Percentiles rank a stretch among this genome's conserved stretches.
Conservation (phyloP, 2,113 vertebrate genomes). For the Accipiter virgatus region DNA sequence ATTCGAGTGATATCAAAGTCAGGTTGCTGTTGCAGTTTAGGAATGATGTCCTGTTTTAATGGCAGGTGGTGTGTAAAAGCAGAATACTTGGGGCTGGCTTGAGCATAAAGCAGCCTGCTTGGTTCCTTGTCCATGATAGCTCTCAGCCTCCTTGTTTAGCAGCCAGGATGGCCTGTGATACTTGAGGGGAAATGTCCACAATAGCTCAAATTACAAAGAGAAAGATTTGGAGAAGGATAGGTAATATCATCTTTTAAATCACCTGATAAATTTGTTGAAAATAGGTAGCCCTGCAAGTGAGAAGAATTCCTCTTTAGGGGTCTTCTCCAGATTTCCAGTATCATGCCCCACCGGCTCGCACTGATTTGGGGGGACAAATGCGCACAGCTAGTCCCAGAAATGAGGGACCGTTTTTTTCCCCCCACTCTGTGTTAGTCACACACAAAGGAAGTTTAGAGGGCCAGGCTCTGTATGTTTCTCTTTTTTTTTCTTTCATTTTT, state of each 20-base stretch:
- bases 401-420: neutral
- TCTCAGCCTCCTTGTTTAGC: neutral
- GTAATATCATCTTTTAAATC: neutral
- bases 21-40: neutral
- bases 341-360: accelerated
- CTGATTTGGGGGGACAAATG: neutral
- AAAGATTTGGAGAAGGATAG: neutral
- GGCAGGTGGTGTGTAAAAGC: neutral
- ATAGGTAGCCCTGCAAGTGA: neutral
- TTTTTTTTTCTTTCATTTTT: neutral
- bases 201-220: neutral
- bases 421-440: neutral
- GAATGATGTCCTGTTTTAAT: neutral
- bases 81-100: neutral
- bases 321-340: neutral
- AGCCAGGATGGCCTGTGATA: neutral
- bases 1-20: neutral
- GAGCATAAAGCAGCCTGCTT: neutral
- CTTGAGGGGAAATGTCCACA: neutral
- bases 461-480: neutral
- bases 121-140: neutral
- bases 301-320: neutral
- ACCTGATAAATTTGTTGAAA: neutral
- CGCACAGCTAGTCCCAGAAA: neutral
- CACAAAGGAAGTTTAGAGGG: neutral